Percentiles rank a stretch among this genome's conserved stretches.
phyloP scores from a whole-genome alignment of 2,888 invertebrate species.

The Epirrhoe tristata region DNA sequence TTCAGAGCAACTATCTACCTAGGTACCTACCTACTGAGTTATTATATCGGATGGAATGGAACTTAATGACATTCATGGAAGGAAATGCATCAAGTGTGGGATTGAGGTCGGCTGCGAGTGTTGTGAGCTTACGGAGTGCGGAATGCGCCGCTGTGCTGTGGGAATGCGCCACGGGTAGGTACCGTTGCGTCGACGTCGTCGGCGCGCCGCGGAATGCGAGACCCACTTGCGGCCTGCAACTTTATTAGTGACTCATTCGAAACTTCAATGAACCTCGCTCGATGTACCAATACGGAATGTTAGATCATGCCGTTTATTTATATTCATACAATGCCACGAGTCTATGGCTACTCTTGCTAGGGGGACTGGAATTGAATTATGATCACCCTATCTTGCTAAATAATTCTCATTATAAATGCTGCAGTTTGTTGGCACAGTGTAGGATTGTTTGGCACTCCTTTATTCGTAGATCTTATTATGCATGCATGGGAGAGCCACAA shows the following conservation, averaged over 20 bases:
- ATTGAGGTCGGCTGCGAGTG: constrained; percentile 69
- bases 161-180: constrained; percentile 83
- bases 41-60: constrained; percentile 40
- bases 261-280: constrained; percentile 56
- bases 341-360: not conserved
- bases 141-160: constrained; percentile 65
- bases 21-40: constrained; percentile 46
- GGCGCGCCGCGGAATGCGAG: constrained; percentile 76
- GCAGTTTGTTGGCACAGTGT: not conserved
- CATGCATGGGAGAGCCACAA: not conserved
- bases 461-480: not conserved
- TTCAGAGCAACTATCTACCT: constrained; percentile 32
- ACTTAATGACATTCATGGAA: constrained; percentile 31
- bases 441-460: constrained; percentile 3
- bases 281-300: constrained; percentile 32
- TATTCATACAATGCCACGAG: constrained; percentile 27
- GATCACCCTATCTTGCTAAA: no score
- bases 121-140: constrained; percentile 58
- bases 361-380: constrained; percentile 1
- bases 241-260: constrained; percentile 73
- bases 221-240: constrained; percentile 76
- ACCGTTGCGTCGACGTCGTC: constrained; percentile 74
- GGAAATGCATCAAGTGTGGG: constrained; percentile 49
- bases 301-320: constrained; percentile 31
- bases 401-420: not conserved